These are phyloP conservation scores for Cynoglossus semilaevis DNA, from an alignment of 2,113 vertebrate species.

Conservation along the genomic window DNA sequence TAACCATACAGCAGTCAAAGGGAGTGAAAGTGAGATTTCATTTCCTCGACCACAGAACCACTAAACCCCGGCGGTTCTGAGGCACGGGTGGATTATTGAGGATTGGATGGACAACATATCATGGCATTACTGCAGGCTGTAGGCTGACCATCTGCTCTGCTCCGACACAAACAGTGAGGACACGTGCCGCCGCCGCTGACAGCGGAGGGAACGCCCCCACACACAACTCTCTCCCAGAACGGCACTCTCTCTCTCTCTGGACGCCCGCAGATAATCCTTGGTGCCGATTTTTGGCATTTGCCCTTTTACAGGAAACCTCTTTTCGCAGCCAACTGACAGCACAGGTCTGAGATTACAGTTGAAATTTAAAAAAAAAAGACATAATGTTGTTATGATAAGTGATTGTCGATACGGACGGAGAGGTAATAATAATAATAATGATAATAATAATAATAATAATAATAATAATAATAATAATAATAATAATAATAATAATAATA, in stretches of 20 bases:
- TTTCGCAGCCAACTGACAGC: background rate
- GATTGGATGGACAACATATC: slow-evolving; percentile 61
- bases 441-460: too few species aligned
- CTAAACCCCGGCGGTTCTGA: slow-evolving; percentile 23
- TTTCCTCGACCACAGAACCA: too few species aligned
- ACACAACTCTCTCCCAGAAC: slow-evolving; percentile 37
- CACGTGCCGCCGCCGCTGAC: slow-evolving; percentile 68
- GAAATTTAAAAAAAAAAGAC: too few species aligned
- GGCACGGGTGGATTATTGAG: slow-evolving; percentile 51
- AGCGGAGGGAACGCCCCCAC: slow-evolving; percentile 64
- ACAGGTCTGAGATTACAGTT: background rate
- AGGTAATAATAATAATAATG: too few species aligned
- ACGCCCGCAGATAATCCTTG: slow-evolving; percentile 46
- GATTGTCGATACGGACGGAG: too few species aligned
- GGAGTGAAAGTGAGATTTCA: too few species aligned
- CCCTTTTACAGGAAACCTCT: slow-evolving; percentile 10
- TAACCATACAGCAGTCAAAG: too few species aligned
- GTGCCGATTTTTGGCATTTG: too few species aligned
- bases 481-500: too few species aligned
- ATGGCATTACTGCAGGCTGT: slow-evolving; percentile 68
- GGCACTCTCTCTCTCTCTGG: too few species aligned
- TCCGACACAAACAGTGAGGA: slow-evolving; percentile 77
- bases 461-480: too few species aligned
- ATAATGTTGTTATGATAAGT: too few species aligned
- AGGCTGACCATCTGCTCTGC: slow-evolving; percentile 79